Percentiles rank a stretch among this genome's conserved stretches.
Evolutionary conservation across 1,140 invertebrate species (phyloP).

Genomic region (Portunus trituberculatus): DNA sequence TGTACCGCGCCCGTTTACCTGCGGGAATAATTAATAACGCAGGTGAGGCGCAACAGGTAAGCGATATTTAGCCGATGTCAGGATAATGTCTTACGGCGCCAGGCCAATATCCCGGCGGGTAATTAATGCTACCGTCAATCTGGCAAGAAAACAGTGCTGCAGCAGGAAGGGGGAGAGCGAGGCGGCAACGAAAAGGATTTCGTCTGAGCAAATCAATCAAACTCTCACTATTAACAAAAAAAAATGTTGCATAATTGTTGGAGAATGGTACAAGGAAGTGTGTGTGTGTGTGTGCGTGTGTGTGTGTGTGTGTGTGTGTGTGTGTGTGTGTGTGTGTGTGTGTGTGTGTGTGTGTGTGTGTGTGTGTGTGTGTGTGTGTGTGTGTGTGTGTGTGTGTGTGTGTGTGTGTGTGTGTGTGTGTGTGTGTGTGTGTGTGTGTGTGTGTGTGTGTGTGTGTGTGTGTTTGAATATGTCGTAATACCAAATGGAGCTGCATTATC

Average conservation of each 20-base stretch:
- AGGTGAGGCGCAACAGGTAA: conserved; percentile 1
- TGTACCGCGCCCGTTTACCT: neutral
- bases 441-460: neutral
- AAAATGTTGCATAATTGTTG: neutral
- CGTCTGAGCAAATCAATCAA: neutral
- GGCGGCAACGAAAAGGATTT: neutral
- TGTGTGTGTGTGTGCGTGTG: neutral
- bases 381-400: too few species aligned
- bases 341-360: neutral
- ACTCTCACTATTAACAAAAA: neutral
- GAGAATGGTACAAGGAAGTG: too few species aligned
- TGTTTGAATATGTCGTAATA: neutral
- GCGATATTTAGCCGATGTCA: neutral
- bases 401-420: neutral
- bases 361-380: neutral
- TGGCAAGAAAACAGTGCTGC: neutral
- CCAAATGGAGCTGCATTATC: too few species aligned
- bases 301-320: neutral
- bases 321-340: neutral
- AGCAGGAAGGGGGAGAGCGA: neutral
- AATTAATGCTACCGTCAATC: neutral
- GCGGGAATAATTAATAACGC: neutral
- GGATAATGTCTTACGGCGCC: conserved; percentile 9
- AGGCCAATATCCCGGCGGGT: neutral
- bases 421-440: neutral